Evolutionary conservation across 2,797 vertebrate species (phyloP).

Genomic region (Macropodus opercularis): DNA sequence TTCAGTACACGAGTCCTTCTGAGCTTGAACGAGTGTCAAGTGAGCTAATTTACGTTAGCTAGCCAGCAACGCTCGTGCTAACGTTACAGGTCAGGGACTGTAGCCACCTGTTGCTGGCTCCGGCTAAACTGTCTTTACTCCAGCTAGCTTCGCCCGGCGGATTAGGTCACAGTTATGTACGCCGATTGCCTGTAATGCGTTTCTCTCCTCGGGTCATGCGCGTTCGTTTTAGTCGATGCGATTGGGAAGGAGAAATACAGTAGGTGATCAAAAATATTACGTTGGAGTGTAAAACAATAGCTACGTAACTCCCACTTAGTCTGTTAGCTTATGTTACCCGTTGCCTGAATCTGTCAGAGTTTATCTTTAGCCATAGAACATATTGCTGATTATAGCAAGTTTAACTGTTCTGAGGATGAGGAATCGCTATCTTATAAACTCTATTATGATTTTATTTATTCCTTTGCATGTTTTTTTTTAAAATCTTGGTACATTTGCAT

Average conservation of each 20-base stretch:
- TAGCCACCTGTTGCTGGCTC: conserved; percentile 68
- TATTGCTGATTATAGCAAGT: neutral
- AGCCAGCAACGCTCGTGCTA: conserved; percentile 48
- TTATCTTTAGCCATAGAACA: neutral
- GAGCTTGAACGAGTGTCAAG: neutral
- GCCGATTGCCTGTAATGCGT: conserved; percentile 4
- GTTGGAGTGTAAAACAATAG: neutral
- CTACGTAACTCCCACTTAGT: neutral
- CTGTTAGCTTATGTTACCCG: neutral
- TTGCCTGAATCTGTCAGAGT: conserved; percentile 11
- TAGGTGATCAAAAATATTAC: fast-evolving
- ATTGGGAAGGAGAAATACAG: neutral
- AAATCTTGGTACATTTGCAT: neutral
- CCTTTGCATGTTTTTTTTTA: too few species aligned
- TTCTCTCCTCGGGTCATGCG: conserved; percentile 18
- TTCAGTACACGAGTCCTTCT: fast-evolving
- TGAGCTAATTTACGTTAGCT: conserved; percentile 3
- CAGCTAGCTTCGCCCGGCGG: conserved; percentile 29
- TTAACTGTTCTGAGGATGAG: neutral
- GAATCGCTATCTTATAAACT: neutral
- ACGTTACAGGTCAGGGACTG: conserved; percentile 8
- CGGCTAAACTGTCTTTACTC: conserved; percentile 1
- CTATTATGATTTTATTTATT: too few species aligned
- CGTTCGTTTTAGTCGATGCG: neutral
- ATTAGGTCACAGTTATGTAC: conserved; percentile 47